A percentile compares a stretch with the other conserved stretches of the same genome.
Evolutionary conservation across 2,113 vertebrate genomes (phyloP).

Genomic region (Ptilorrhoa leucosticta): DNA sequence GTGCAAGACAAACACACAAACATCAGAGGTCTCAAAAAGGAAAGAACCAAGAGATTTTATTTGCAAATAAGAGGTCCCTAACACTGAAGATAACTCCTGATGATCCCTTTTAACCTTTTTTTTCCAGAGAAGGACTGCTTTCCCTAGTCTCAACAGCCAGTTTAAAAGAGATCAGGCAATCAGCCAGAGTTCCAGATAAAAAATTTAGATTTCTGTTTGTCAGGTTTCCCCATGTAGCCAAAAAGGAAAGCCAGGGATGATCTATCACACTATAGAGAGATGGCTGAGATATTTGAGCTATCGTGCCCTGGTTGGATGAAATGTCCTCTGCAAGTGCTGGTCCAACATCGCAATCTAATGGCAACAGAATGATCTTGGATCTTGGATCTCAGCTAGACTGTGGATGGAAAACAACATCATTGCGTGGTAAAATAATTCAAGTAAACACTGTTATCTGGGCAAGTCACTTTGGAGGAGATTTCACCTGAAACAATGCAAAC

Average conservation of each 20-base stretch:
- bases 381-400: background rate
- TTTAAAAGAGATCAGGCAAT: background rate
- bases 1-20: background rate
- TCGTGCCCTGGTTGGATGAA: background rate
- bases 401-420: background rate
- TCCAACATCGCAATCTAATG: background rate
- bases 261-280: background rate
- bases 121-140: background rate
- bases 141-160: background rate
- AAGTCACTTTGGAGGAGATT: background rate
- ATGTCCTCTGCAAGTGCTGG: background rate
- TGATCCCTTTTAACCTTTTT: background rate
- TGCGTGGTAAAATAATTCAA: background rate
- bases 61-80: background rate
- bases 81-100: background rate
- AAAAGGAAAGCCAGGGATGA: background rate
- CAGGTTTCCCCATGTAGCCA: background rate
- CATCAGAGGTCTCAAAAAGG: background rate
- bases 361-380: background rate
- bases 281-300: background rate
- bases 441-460: background rate
- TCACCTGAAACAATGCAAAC: background rate
- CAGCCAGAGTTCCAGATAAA: background rate
- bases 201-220: background rate
- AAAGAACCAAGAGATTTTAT: background rate